Evolutionary conservation across 2,113 vertebrate species (phyloP).

Genomic region (Laterallus jamaicensis): DNA sequence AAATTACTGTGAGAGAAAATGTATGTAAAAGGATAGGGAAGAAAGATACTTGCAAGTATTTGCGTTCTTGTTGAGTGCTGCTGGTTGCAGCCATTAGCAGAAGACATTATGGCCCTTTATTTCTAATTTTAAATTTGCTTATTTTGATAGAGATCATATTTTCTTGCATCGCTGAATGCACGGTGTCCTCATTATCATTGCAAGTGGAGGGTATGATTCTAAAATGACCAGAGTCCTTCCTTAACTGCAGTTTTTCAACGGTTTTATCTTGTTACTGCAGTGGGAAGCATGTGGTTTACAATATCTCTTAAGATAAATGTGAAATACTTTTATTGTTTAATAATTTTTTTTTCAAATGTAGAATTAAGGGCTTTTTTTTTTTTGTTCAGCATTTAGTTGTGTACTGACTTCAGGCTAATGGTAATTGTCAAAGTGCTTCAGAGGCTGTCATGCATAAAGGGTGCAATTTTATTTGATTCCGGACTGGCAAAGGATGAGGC

Average conservation of each 20-base stretch:
- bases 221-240: neutral
- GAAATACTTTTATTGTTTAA: neutral
- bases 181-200: neutral
- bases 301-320: neutral
- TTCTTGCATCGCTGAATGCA: neutral
- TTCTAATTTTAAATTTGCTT: neutral
- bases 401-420: neutral
- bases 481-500: neutral
- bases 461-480: neutral
- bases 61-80: neutral
- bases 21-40: neutral
- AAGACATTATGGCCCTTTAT: neutral
- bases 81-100: neutral
- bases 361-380: neutral
- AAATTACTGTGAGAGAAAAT: neutral
- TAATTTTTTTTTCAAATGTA: neutral
- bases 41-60: accelerated
- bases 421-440: neutral
- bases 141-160: neutral
- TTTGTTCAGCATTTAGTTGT: neutral
- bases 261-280: neutral
- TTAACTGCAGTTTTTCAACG: neutral
- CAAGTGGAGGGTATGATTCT: neutral
- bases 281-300: neutral
- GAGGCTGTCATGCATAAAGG: neutral